A percentile compares a stretch with the other conserved stretches of the same genome.
phyloP scores from a whole-genome alignment of 2,888 invertebrate genomes.

The Heliconius ethilla region DNA sequence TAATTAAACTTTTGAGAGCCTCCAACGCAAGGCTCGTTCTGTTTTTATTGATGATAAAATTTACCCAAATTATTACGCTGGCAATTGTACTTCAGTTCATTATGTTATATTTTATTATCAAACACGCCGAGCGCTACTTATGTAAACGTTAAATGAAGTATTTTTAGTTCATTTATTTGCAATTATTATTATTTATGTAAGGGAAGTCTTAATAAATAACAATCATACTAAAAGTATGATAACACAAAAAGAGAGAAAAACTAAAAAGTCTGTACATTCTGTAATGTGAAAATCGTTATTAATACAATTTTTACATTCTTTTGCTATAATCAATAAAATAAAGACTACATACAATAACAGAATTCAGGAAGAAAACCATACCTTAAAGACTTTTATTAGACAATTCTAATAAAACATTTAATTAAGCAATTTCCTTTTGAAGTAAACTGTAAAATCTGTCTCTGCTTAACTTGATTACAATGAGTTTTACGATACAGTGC shows the following conservation, averaged over 20 bases:
- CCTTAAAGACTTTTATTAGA: slow-evolving; percentile 1
- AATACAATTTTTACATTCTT: too few species aligned
- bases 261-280: too few species aligned
- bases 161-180: background rate
- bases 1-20: slow-evolving; percentile 61
- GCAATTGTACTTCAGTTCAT: slow-evolving; percentile 1
- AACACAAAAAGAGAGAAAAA: too few species aligned
- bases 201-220: too few species aligned
- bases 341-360: too few species aligned
- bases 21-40: slow-evolving; percentile 52
- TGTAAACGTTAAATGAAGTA: background rate
- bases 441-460: slow-evolving; percentile 29
- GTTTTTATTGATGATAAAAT: slow-evolving; percentile 63
- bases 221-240: too few species aligned
- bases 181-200: background rate
- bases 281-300: too few species aligned
- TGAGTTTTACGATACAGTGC: slow-evolving; percentile 53
- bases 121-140: background rate
- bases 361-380: background rate
- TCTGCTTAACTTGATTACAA: slow-evolving; percentile 55
- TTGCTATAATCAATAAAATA: too few species aligned
- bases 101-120: slow-evolving; percentile 10
- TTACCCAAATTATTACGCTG: slow-evolving; percentile 45
- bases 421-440: slow-evolving; percentile 24
- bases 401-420: slow-evolving; percentile 20